phyloP scores from a whole-genome alignment of 2,888 invertebrate genomes.

The Ectobius pallidus region DNA sequence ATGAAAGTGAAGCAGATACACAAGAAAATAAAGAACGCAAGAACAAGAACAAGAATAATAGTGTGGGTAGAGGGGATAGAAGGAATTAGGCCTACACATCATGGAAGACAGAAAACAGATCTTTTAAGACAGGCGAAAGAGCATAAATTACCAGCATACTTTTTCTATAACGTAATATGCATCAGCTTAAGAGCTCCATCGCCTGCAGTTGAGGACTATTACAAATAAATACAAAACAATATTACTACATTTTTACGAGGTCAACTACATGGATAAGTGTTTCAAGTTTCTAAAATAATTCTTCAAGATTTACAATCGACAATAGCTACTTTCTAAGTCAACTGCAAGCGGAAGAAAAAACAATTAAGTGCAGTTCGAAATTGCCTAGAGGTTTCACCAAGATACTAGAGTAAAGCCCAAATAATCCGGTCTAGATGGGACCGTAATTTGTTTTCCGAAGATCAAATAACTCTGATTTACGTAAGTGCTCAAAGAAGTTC shows the following conservation, averaged over 20 bases:
- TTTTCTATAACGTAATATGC: constrained; percentile 5
- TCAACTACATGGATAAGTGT: not conserved
- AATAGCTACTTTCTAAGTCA: too few species aligned
- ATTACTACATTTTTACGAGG: not conserved
- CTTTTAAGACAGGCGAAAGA: constrained; percentile 18
- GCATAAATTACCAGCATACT: constrained; percentile 25
- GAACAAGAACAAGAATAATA: too few species aligned
- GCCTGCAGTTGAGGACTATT: constrained; percentile 23
- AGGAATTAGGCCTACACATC: constrained; percentile 16
- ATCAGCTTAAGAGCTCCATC: not conserved
- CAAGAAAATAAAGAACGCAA: too few species aligned
- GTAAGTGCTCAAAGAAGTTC: too few species aligned
- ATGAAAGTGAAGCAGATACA: not conserved
- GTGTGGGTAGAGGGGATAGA: not conserved
- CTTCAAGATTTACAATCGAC: too few species aligned
- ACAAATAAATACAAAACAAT: constrained; percentile 25
- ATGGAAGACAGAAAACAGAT: constrained; percentile 35
- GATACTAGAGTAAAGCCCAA: too few species aligned
- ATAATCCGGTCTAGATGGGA: too few species aligned
- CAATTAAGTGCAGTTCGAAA: too few species aligned
- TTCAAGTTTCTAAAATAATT: not conserved
- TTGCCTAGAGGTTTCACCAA: too few species aligned
- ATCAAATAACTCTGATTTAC: too few species aligned
- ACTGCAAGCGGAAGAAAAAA: too few species aligned
- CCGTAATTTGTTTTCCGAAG: too few species aligned